Conservation (phyloP, 2,113 vertebrate species). For the Oncorhynchus gorbuscha region DNA sequence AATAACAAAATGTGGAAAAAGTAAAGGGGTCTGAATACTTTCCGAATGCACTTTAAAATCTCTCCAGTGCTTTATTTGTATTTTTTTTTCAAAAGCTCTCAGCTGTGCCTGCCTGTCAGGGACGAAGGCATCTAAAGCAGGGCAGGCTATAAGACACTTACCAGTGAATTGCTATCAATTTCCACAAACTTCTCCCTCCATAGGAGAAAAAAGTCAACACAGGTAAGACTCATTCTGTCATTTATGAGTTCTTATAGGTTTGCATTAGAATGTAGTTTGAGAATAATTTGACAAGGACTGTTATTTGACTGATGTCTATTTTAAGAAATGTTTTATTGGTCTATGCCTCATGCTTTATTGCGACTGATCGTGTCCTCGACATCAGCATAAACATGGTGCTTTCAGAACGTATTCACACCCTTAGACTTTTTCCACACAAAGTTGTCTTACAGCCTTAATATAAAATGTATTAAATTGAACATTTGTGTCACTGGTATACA, state of each 20-base stretch:
- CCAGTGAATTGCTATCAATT: neutral
- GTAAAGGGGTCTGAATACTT: too few relatives aligned
- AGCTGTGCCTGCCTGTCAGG: slow-evolving; percentile 73
- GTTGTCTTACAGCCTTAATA: too few relatives aligned
- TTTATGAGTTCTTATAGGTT: neutral
- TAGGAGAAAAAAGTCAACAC: slow-evolving; percentile 3
- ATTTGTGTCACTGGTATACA: too few relatives aligned
- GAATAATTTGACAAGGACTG: neutral
- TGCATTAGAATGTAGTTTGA: neutral
- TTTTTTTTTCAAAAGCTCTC: slow-evolving; percentile 34
- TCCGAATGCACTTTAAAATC: too few relatives aligned
- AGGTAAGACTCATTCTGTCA: slow-evolving; percentile 47
- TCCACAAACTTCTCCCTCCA: neutral
- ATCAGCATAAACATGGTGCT: too few relatives aligned
- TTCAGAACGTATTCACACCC: too few relatives aligned
- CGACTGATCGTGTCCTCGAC: too few relatives aligned
- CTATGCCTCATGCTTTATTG: neutral
- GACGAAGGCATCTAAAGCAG: slow-evolving; percentile 24
- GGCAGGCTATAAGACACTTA: slow-evolving; percentile 5
- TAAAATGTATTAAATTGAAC: too few relatives aligned
- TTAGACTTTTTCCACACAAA: too few relatives aligned
- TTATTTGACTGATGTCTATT: slow-evolving; percentile 46
- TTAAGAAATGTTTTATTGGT: slow-evolving; percentile 47
- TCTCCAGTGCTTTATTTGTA: slow-evolving; percentile 6
- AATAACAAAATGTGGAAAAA: too few relatives aligned